Base-by-base conservation (phyloP, 2,113 vertebrate species). In the Proteles cristata region DNA sequence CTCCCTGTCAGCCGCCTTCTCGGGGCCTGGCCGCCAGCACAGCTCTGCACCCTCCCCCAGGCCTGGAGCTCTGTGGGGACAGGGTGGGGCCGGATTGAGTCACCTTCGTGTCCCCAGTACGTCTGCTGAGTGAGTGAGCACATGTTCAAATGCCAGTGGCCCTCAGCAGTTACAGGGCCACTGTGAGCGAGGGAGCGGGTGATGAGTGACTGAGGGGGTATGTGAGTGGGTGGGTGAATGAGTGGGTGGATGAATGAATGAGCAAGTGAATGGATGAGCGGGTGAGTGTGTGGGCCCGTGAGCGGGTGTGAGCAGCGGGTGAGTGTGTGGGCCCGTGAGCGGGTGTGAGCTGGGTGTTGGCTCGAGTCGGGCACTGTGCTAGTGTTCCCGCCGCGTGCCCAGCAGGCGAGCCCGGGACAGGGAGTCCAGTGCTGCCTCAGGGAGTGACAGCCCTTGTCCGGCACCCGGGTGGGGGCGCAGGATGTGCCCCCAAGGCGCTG, bases 351-450 rank as follows among this genome's bases (percentile, higher is more conserved):
- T 5, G 16, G 2, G 0, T 1, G 73, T 10, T 10, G 4, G 0
- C 45, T 9, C 3, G 12, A 68, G 26, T 4, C 17, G 14, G 23
- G 7, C 61, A 48, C n/a, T 2, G 5, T 25, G 74, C 10, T 9
- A 1, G 11, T 5, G 23, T 35, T 11, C 14, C 43, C 25, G 1
- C 39, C 11, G 0, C 0, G 0, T 26, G 17, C 31, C 45, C 23
- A 14, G 53, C 63, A 12, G 50, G 85, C 19, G 14, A 17, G 63
- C 35, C 65, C 15, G 11, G 3, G 15, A 11, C 26, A 15, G 69
- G 25, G 83, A 25, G 68, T 0, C 5, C 66, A 4, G 11, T 9
- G 17, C 7, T 15, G 6, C 26, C 23, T 21, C 71, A 0, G 11
- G 35, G 69, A 8, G 12, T 63, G 31, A 31, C 28, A 0, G 45